Base-by-base conservation (phyloP, 2,888 invertebrate genomes). In the Apamea anceps region DNA sequence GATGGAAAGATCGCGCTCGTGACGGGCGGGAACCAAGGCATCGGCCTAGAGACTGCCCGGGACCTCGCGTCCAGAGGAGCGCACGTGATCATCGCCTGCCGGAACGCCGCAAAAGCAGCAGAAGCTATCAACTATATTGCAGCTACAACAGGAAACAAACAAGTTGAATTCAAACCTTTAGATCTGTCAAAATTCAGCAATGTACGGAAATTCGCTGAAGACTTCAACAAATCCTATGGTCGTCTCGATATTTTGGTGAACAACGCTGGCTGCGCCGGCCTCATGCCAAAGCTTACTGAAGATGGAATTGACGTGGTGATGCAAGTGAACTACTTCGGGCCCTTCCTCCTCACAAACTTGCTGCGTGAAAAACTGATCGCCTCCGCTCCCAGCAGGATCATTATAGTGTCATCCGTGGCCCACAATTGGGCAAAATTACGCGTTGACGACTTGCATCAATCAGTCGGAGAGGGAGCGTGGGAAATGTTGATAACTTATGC, bases 1-100 rank as follows among this genome's bases (percentile, higher is more conserved):
- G 81, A 94, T 3, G 97, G 97, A 65, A 98, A 98, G 97, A 96
- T 98, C 70, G 97, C 97, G 0, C 97, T 99, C 63, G 96, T 99
- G 12, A 99, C 99, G 0, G 99, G 99, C 8, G 98, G 98, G 0
- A 99, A 98, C 93, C 98, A 98, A 2, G 99, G 99, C 4, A 98
- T 99, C 80, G 99, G 99, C 2, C 97, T 98, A 91, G 98, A 98
- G 95, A 98, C 98, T 0, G 98, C 97, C 0, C 95, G 96, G 79
- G 98, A 98, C 88, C 94, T 99, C 82, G 98, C 98, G 0, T 96
- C 95, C 82, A 95, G 98, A 82, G 98, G 98, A 8, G 99, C 98
- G 0, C 98, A 97, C 91, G 94, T 97, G 45, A 90, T 96, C 80
- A 98, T 99, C 97, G 99, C 99, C 1, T 98, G 99, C 92, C 97